Conservation (phyloP, 2,113 vertebrate species). For the Nibea coibor region DNA sequence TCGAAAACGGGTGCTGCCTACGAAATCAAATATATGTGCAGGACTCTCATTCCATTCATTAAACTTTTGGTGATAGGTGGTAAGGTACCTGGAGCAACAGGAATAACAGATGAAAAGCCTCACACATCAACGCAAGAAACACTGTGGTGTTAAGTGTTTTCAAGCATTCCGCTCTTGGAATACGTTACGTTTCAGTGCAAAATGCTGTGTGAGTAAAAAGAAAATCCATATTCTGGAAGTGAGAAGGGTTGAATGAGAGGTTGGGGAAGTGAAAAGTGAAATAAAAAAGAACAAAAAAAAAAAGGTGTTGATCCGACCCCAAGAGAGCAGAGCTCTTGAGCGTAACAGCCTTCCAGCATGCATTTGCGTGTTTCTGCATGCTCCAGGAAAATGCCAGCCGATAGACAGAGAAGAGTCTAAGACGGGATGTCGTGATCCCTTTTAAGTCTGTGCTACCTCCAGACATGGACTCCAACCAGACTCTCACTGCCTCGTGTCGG, state of each 20-base stretch:
- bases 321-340: conserved; percentile 24
- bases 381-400: conserved; percentile 58
- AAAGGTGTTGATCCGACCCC: conserved; percentile 15
- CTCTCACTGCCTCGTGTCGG: conserved; percentile 94
- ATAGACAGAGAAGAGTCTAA: conserved; percentile 55
- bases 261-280: conserved; percentile 38
- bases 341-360: conserved; percentile 52
- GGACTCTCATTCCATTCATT: conserved; percentile 43
- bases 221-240: conserved; percentile 14
- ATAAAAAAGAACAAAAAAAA: neutral
- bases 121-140: conserved; percentile 13
- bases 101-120: conserved; percentile 11
- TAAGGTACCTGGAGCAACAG: conserved; percentile 5
- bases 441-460: conserved; percentile 91
- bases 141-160: conserved; percentile 23
- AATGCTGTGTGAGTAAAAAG: neutral
- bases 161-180: conserved; percentile 19
- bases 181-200: neutral
- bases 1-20: neutral
- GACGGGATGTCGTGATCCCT: conserved; percentile 59
- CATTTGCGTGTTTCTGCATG: conserved; percentile 67
- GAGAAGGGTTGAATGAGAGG: conserved; percentile 4
- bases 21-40: neutral
- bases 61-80: conserved; percentile 14
- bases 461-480: conserved; percentile 97